Evolutionary conservation across 2,113 vertebrate species (phyloP).

Genomic region (Plecotus auritus): DNA sequence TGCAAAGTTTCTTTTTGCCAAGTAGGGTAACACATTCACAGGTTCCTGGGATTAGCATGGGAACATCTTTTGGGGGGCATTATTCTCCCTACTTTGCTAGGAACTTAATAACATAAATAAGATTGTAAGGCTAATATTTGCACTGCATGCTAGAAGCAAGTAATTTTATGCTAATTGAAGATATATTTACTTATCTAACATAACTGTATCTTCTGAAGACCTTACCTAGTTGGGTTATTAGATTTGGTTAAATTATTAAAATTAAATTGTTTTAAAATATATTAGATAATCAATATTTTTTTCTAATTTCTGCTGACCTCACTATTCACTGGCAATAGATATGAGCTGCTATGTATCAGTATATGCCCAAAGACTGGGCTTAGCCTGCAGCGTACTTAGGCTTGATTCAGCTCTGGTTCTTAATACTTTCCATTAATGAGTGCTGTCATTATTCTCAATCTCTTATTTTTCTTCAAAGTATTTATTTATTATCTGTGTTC

Average conservation of each 20-base stretch:
- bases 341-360: accelerated
- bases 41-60: neutral
- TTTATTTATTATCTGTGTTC: neutral
- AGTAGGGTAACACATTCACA: no score
- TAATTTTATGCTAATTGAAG: neutral
- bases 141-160: neutral
- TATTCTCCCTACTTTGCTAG: neutral
- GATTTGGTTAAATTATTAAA: neutral
- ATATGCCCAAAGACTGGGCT: accelerated
- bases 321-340: neutral
- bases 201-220: neutral
- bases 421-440: no score
- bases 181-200: neutral
- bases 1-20: neutral
- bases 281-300: neutral
- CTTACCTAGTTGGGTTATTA: neutral
- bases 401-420: neutral
- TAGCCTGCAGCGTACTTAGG: accelerated
- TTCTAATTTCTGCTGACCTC: neutral
- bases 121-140: neutral
- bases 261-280: neutral
- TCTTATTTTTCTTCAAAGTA: neutral
- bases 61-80: neutral
- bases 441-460: neutral
- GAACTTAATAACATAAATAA: neutral